Conservation (phyloP, 2,113 vertebrate genomes). For the Leptobrachium ailaonicum region DNA sequence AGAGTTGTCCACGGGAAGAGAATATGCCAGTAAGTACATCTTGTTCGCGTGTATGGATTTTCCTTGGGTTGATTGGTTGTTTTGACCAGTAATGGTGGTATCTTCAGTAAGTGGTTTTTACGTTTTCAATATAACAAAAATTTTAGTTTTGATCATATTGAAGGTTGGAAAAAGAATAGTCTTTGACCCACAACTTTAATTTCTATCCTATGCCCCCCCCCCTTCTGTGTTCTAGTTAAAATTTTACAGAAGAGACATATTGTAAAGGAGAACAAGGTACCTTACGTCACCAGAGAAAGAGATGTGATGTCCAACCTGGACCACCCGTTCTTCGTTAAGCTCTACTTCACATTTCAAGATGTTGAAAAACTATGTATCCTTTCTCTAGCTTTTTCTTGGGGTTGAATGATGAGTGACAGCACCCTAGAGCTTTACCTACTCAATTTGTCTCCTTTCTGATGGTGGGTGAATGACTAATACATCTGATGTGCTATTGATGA, state of each 20-base stretch:
- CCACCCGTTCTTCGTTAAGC: conserved; percentile 97
- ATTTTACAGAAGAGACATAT: conserved; percentile 98
- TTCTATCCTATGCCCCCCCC: background rate
- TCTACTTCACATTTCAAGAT: conserved; percentile 99
- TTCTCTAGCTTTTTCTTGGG: conserved; percentile 43
- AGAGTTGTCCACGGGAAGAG: conserved; percentile 88
- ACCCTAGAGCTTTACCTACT: too few species aligned
- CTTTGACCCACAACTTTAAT: too few species aligned
- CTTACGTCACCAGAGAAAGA: conserved; percentile 94
- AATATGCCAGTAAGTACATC: conserved; percentile 94
- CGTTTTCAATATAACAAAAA: too few species aligned
- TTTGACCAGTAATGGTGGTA: too few species aligned
- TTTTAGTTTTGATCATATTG: too few species aligned
- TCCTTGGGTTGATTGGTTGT: too few species aligned
- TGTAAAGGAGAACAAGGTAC: conserved; percentile 98
- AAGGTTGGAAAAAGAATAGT: too few species aligned
- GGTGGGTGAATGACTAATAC: too few species aligned
- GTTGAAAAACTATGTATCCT: conserved; percentile 99
- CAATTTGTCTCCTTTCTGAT: too few species aligned
- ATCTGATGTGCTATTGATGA: too few species aligned
- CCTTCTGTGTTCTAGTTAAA: conserved; percentile 80
- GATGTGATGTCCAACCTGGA: conserved; percentile 97
- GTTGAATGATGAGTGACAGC: too few species aligned
- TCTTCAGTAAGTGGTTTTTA: too few species aligned
- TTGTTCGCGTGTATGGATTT: background rate